These are phyloP conservation scores for Troides aeacus DNA, from an alignment of 2,888 invertebrate species.

Conservation along the genomic window DNA sequence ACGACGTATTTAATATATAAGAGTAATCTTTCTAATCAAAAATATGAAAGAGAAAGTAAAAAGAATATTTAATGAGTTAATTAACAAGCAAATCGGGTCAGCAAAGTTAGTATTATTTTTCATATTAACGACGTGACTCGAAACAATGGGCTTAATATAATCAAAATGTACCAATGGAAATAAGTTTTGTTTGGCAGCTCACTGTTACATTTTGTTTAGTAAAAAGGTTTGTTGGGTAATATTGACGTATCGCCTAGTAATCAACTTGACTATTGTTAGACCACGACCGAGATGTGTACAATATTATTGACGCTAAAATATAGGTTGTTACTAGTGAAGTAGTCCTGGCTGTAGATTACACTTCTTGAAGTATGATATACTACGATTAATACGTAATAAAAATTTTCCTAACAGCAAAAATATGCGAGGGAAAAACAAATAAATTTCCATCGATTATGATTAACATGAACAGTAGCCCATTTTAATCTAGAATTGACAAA, in stretches of 20 bases:
- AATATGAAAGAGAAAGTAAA: background rate
- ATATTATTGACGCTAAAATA: background rate
- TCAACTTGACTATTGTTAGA: background rate
- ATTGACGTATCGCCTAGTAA: background rate
- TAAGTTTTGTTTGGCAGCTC: background rate
- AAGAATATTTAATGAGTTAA: background rate
- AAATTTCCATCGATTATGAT: background rate
- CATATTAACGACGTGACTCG: conserved; percentile 24
- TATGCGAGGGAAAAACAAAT: background rate
- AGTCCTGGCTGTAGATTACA: background rate
- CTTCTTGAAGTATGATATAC: no score
- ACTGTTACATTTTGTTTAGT: conserved; percentile 8
- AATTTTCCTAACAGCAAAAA: background rate
- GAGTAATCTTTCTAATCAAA: background rate
- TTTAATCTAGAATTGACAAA: background rate
- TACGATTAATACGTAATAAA: background rate
- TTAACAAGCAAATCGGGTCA: conserved; percentile 5
- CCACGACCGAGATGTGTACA: background rate
- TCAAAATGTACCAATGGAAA: conserved; percentile 18
- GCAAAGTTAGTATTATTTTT: conserved; percentile 7
- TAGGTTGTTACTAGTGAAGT: background rate
- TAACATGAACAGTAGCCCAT: background rate
- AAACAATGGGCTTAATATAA: conserved; percentile 27
- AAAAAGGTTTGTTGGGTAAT: conserved; percentile 15
- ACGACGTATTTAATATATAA: background rate